These are phyloP conservation scores for Drosophila sturtevanti DNA, from an alignment of 1,140 invertebrate genomes.

Conservation along the genomic window DNA sequence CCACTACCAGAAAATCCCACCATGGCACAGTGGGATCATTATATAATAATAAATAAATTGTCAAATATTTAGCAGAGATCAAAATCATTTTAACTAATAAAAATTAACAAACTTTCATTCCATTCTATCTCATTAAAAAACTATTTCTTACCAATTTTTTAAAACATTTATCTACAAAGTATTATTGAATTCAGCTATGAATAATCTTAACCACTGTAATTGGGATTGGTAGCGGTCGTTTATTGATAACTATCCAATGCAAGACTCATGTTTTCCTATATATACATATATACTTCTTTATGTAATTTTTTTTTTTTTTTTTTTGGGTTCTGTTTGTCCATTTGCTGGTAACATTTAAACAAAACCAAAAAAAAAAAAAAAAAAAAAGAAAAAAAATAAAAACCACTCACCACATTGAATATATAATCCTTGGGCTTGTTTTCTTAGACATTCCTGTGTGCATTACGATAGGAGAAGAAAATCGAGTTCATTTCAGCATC, in stretches of 20 bases:
- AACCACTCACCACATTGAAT: conserved; percentile 44
- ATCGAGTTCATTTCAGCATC: conserved; percentile 20
- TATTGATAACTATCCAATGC: conserved; percentile 69
- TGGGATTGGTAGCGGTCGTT: background rate
- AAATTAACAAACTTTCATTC: no score
- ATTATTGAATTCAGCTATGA: background rate
- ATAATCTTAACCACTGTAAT: background rate
- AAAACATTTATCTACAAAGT: background rate
- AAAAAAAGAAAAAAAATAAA: no score
- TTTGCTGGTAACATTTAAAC: conserved; percentile 72
- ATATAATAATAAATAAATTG: background rate
- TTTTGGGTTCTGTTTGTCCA: conserved; percentile 55
- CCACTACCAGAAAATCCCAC: conserved; percentile 25
- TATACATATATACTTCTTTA: conserved; percentile 18
- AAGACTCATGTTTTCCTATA: conserved; percentile 18
- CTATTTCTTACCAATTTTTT: no score
- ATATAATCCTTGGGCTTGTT: conserved; percentile 74
- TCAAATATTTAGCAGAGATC: no score
- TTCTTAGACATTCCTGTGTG: conserved; percentile 64
- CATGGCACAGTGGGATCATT: conserved; percentile 38
- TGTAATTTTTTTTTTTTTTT: conserved; percentile 22
- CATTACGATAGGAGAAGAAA: conserved; percentile 59
- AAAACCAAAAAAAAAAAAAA: conserved; percentile 52
- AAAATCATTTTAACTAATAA: no score
- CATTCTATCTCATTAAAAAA: no score